These are phyloP conservation scores for Drosophila eugracilis DNA, from an alignment of 1,140 invertebrate species.

Conservation along the genomic window DNA sequence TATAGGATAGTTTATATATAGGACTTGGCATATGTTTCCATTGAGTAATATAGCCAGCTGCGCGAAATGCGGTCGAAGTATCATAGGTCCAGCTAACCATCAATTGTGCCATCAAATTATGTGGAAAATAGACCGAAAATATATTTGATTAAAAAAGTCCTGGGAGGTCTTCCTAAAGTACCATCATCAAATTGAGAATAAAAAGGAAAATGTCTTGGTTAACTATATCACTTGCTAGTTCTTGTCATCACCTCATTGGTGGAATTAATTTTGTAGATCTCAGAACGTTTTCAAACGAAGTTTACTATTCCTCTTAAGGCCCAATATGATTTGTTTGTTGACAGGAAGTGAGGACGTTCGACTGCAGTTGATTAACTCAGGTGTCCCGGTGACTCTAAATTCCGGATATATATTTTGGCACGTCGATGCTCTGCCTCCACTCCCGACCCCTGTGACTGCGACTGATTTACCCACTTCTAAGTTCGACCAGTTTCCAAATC, in stretches of 20 bases:
- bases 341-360: too few species aligned
- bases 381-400: background rate
- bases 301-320: too few species aligned
- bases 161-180: too few species aligned
- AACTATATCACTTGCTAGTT: too few species aligned
- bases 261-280: too few species aligned
- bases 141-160: too few species aligned
- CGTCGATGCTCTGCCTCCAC: background rate
- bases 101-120: background rate
- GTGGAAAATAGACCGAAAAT: too few species aligned
- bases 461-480: slow-evolving; percentile 80
- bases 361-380: background rate
- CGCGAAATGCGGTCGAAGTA: background rate
- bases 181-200: too few species aligned
- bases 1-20: slow-evolving; percentile 13
- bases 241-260: too few species aligned
- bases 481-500: slow-evolving; percentile 69
- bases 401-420: background rate
- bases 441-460: slow-evolving; percentile 11
- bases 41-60: background rate
- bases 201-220: too few species aligned
- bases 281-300: too few species aligned
- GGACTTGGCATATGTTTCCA: background rate
- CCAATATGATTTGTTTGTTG: too few species aligned
- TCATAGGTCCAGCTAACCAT: background rate